Conservation (phyloP, 2,888 invertebrate species). For the Andrena praecox region DNA sequence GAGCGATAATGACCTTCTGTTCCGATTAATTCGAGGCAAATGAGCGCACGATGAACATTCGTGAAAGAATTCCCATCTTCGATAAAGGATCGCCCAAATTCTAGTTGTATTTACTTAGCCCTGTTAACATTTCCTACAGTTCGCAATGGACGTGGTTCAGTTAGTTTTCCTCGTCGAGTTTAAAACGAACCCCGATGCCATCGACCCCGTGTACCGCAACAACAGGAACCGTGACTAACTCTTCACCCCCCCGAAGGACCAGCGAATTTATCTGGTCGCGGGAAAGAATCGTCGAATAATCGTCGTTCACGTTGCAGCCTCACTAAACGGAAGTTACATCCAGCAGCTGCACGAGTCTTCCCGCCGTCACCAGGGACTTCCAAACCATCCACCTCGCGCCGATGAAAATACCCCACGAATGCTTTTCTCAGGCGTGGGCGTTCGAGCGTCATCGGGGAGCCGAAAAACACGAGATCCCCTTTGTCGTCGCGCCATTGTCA, state of each 20-base stretch:
- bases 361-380: background rate
- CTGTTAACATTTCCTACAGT: too few species aligned
- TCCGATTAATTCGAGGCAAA: background rate
- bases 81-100: too few species aligned
- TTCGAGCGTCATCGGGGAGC: conserved; percentile 1
- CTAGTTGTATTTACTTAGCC: too few species aligned
- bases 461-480: conserved; percentile 23
- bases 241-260: background rate
- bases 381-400: background rate
- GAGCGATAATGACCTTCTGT: conserved; percentile 1
- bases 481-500: conserved; percentile 46
- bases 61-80: too few species aligned
- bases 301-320: background rate
- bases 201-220: background rate
- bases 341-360: conserved; percentile 32
- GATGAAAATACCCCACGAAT: conserved; percentile 21
- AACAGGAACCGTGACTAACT: conserved; percentile 17
- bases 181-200: background rate
- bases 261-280: conserved; percentile 29
- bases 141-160: background rate
- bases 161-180: too few species aligned
- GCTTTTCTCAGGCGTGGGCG: conserved; percentile 27
- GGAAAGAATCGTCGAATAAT: background rate
- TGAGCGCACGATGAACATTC: too few species aligned
- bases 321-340: conserved; percentile 46